These are phyloP conservation scores for Helobdella robusta DNA, from an alignment of 2,888 invertebrate genomes.

Conservation along the genomic window DNA sequence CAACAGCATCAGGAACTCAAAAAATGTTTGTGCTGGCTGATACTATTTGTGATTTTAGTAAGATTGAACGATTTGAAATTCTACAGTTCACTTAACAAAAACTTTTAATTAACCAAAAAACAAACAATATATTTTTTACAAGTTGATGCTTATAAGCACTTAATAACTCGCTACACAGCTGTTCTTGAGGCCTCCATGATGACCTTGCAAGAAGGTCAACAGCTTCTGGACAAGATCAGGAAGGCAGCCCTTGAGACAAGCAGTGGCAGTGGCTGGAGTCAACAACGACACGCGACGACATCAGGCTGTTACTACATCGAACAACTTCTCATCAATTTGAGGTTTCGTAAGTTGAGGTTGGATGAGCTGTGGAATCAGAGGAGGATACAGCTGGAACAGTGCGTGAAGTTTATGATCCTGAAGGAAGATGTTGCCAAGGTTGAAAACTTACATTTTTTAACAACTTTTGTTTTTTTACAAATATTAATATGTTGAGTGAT, in stretches of 20 bases:
- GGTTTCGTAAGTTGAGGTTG: conserved; percentile 60
- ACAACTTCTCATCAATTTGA: conserved; percentile 52
- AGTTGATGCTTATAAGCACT: too few relatives aligned
- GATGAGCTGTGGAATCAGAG: conserved; percentile 59
- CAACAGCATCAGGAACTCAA: conserved; percentile 62
- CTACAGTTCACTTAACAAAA: too few relatives aligned
- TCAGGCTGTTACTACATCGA: conserved; percentile 52
- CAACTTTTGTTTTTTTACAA: too few relatives aligned
- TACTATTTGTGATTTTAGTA: too few relatives aligned
- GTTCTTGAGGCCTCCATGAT: conserved; percentile 68
- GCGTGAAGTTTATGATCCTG: conserved; percentile 63
- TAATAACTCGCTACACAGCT: too few relatives aligned
- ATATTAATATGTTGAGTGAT: too few relatives aligned
- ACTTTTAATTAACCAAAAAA: too few relatives aligned
- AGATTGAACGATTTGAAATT: too few relatives aligned
- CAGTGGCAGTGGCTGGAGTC: conserved; percentile 60
- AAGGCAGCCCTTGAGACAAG: conserved; percentile 58
- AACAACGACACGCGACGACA: conserved; percentile 51
- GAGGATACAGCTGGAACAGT: conserved; percentile 68
- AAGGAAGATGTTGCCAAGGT: conserved; percentile 61
- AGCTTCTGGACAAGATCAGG: conserved; percentile 63
- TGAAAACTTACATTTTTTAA: background rate
- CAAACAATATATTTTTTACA: too few relatives aligned
- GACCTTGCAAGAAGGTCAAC: conserved; percentile 70
- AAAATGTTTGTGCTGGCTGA: conserved; percentile 40